Evolutionary conservation across 2,113 vertebrate species (phyloP).

Genomic region (Alligator mississippiensis): DNA sequence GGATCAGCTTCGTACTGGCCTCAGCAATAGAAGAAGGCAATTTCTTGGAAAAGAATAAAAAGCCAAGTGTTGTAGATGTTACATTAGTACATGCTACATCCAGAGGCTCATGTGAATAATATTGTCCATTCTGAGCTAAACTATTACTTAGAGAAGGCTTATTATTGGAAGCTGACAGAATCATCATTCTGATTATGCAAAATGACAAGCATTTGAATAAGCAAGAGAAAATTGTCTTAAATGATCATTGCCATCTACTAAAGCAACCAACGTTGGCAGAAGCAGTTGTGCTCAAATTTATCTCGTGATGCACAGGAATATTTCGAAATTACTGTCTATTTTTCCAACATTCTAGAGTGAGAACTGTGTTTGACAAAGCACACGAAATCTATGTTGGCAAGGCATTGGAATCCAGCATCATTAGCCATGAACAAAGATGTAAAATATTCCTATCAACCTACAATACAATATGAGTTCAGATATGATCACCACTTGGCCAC

Average conservation of each 20-base stretch:
- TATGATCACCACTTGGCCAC: background rate
- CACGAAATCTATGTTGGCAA: background rate
- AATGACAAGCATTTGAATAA: background rate
- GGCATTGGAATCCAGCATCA: background rate
- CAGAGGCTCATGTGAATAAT: accelerated
- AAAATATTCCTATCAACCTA: background rate
- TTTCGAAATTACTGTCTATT: background rate
- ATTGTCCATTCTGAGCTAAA: background rate
- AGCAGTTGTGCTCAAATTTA: background rate
- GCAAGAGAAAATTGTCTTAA: background rate
- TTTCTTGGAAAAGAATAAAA: background rate
- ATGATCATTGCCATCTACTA: accelerated
- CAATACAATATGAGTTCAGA: background rate
- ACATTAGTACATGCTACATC: accelerated
- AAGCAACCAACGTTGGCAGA: background rate
- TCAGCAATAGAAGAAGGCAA: background rate
- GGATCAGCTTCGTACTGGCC: background rate
- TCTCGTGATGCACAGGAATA: background rate
- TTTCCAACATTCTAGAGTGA: background rate
- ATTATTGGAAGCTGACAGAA: background rate
- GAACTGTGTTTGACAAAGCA: background rate
- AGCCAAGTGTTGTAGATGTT: background rate
- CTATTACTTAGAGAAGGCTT: background rate
- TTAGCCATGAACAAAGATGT: background rate
- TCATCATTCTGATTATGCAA: accelerated